Conservation (phyloP, 2,113 vertebrate species). For the Rhea pennata region DNA sequence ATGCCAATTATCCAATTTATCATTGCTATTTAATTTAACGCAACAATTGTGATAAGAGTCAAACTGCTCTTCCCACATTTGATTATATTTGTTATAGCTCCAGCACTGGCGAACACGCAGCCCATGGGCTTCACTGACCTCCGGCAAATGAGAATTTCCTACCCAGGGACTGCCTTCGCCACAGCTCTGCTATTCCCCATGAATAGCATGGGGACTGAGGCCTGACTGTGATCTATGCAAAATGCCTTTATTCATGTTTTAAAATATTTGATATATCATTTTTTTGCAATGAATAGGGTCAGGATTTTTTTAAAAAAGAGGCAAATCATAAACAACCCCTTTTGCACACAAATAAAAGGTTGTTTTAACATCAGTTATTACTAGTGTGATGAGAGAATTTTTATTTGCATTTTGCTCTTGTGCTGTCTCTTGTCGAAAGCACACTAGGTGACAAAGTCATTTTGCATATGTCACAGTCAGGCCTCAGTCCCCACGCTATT, state of each 20-base stretch:
- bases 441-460: background rate
- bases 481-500: too few species aligned
- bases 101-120: background rate
- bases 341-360: slow-evolving; percentile 34
- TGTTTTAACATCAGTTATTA: slow-evolving; percentile 20
- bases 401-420: slow-evolving; percentile 45
- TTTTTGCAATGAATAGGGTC: background rate
- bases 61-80: background rate
- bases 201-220: background rate
- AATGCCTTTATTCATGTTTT: background rate
- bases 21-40: background rate
- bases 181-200: slow-evolving; percentile 1
- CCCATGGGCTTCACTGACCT: background rate
- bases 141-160: background rate
- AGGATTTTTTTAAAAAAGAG: background rate
- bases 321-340: background rate
- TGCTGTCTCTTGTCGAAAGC: background rate
- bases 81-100: background rate
- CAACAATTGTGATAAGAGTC: background rate
- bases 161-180: background rate
- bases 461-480: too few species aligned
- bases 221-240: background rate
- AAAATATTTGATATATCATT: background rate
- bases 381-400: slow-evolving; percentile 51
- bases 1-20: background rate